Conservation (phyloP, 2,888 invertebrate species). For the Nudaria mundana region DNA sequence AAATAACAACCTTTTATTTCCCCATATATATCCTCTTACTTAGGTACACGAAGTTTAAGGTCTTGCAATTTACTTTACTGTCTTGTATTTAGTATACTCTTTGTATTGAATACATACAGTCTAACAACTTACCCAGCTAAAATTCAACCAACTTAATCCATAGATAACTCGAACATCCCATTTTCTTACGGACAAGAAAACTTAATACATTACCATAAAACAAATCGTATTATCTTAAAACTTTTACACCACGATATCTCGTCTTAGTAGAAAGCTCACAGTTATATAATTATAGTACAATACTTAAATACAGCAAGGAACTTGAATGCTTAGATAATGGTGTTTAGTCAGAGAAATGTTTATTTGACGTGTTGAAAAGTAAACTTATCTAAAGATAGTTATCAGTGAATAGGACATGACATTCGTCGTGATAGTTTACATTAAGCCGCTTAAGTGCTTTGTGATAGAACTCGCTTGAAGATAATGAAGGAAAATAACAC, state of each 20-base stretch:
- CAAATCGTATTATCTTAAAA: slow-evolving; percentile 15
- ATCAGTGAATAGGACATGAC: slow-evolving; percentile 33
- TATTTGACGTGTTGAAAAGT: slow-evolving; percentile 26
- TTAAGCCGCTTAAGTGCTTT: slow-evolving; percentile 26
- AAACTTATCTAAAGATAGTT: slow-evolving; percentile 29
- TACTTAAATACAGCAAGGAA: slow-evolving; percentile 8
- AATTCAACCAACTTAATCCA: not conserved
- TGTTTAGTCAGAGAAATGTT: slow-evolving; percentile 22
- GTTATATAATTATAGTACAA: too few relatives aligned
- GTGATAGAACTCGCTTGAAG: slow-evolving; percentile 31
- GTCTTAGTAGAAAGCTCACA: slow-evolving; percentile 12
- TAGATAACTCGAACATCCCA: not conserved
- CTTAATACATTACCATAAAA: not conserved
- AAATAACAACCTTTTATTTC: slow-evolving; percentile 25
- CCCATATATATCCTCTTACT: slow-evolving; percentile 25
- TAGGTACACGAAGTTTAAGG: slow-evolving; percentile 40
- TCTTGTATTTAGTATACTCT: slow-evolving; percentile 35
- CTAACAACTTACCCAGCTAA: slow-evolving; percentile 7
- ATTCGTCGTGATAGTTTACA: slow-evolving; percentile 21
- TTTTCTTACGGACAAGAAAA: not conserved
- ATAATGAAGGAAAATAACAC: slow-evolving; percentile 20
- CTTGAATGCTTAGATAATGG: slow-evolving; percentile 23
- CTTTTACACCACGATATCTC: slow-evolving; percentile 13
- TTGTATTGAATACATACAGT: slow-evolving; percentile 26
- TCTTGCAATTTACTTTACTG: slow-evolving; percentile 40